Evolutionary conservation across 2,888 invertebrate species (phyloP).

Genomic region (Leptinotarsa haldemani): DNA sequence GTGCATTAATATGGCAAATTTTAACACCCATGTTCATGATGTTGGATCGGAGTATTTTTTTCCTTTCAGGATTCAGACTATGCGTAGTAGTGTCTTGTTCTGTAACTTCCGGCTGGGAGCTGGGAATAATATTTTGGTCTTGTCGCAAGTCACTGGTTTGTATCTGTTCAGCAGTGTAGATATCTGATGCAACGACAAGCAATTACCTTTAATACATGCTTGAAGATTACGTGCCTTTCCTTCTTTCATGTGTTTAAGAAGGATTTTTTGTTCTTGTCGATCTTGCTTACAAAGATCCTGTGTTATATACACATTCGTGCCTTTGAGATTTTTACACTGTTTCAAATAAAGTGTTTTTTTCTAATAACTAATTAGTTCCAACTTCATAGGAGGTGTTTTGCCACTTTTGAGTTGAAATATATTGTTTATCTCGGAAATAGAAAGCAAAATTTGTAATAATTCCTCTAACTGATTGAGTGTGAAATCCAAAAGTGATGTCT

Average conservation of each 20-base stretch:
- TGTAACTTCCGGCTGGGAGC: neutral
- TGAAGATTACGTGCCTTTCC: neutral
- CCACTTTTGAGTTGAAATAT: neutral
- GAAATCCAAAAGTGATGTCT: neutral
- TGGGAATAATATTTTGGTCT: neutral
- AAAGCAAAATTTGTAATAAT: neutral
- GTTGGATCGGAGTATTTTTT: neutral
- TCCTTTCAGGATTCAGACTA: neutral
- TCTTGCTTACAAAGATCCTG: neutral
- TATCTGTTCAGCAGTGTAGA: neutral
- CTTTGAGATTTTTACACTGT: neutral
- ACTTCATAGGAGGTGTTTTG: neutral
- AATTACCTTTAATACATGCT: constrained; percentile 1
- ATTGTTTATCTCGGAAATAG: neutral
- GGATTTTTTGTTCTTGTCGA: neutral
- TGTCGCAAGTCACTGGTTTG: neutral
- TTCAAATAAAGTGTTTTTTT: neutral
- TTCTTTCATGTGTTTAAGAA: neutral
- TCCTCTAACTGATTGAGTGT: neutral
- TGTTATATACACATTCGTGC: neutral
- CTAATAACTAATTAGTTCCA: constrained; percentile 2
- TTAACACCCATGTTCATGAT: too few relatives aligned
- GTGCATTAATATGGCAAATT: too few relatives aligned
- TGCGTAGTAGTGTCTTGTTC: neutral
- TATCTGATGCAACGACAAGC: neutral